Evolutionary conservation across 2,888 invertebrate genomes (phyloP), one percentile per base, ranked within the genome.

Genomic region (Eretmocerus hayati): DNA sequence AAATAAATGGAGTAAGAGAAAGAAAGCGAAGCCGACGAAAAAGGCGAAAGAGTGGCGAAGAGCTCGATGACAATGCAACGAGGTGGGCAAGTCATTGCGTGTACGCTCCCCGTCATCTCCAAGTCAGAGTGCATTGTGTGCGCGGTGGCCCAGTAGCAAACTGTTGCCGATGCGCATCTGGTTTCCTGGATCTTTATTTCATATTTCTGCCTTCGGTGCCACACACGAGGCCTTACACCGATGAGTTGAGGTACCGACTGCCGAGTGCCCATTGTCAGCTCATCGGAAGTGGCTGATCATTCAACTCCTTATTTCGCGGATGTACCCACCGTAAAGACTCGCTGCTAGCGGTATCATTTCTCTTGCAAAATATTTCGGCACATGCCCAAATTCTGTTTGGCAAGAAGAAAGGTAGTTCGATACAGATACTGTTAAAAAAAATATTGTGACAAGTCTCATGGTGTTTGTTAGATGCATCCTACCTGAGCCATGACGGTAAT

Each of bases 281-380:
- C 21, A 32, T 50, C 53, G 53, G 53, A 53, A 53, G 53, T 49
- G 46, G 49, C 48, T 53, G 43, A 47, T 53, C 49, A 30, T 47
- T 53, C 49, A 50, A 53, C 48, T 53, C 48, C 49, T 52, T 45
- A 42, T 33, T 26, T 38, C 8, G 26, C 6, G 11, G 26, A 26
- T 26, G n/a, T n/a, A n/a, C n/a, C n/a, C n/a, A n/a, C n/a, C n/a
- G n/a, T n/a, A n/a, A n/a, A n/a, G n/a, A n/a, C n/a, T n/a, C n/a
- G n/a, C n/a, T n/a, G n/a, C n/a, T n/a, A n/a, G n/a, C n/a, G n/a
- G n/a, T n/a, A n/a, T n/a, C n/a, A n/a, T n/a, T n/a, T n/a, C n/a
- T n/a, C n/a, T n/a, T n/a, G n/a, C n/a, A n/a, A n/a, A n/a, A n/a
- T n/a, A n/a, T n/a, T n/a, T n/a, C n/a, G n/a, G 11, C 26, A 26